Base-by-base conservation (phyloP, 2,113 vertebrate genomes). In the Anhinga rufa region DNA sequence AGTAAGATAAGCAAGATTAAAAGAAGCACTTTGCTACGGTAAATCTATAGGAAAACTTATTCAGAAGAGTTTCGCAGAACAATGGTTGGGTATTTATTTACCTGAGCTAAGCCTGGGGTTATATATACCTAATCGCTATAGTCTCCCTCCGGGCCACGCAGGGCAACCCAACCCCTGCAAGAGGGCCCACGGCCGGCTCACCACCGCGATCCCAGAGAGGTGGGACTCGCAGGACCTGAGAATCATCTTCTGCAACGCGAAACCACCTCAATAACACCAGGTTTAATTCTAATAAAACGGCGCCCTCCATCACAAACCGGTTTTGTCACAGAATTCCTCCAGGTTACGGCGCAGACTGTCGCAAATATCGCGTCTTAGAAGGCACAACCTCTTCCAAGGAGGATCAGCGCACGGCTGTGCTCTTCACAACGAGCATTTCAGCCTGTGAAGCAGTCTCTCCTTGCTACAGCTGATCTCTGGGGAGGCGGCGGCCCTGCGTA, bases 341-440 rank as follows among this genome's bases (percentile, higher is more conserved):
- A 4, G 29, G 15, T 28, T 11, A 36, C 2, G 6, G 66, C 72
- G 7, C 55, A 13, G 16, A 3, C 40, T 2, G 31, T 16, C 9
- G 0, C 48, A 25, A 68, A 21, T 1, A 7, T 4, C 32, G 3
- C 7, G 2, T 26, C 15, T 14, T 1, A 2, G 42, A 17, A 7
- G 31, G 49, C 10, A 15, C 1, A 7, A 4, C 22, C n/a, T 0
- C 26, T 14, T 5, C 36, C 49, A 6, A 36, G 46, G 54, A 31
- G 65, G 31, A 40, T 17, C 18, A 32, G 65, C 8, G 0, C 14
- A 2, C 1, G 14, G 40, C 25, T 12, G 25, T 1, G 52, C 48
- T 62, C 54, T 36, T 44, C 55, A 13, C n/a, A 17, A 21, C 1
- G 1, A 82, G 31, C 31, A 3, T 17, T 40, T 25, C 46, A 29